Percentiles rank a stretch among this genome's conserved stretches.
Evolutionary conservation across 1,140 invertebrate species (phyloP).

Genomic region (Pogonus chalceus): DNA sequence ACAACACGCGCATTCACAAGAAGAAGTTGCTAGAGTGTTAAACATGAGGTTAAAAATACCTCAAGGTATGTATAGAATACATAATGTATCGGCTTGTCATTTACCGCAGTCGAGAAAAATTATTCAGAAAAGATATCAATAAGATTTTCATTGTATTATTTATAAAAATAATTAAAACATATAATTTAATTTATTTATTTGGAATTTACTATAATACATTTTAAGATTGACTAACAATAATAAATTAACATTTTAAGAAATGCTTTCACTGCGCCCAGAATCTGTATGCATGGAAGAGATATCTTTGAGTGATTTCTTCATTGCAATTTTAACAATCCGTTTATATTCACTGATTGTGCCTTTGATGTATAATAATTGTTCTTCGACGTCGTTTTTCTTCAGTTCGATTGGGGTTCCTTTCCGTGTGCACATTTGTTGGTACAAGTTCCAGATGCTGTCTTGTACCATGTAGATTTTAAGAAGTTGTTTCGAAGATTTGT

Average conservation of each 20-base stretch:
- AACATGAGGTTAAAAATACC: slow-evolving; percentile 28
- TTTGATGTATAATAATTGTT: slow-evolving; percentile 34
- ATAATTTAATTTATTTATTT: no score
- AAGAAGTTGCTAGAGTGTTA: slow-evolving; percentile 35
- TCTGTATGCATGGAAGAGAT: no score
- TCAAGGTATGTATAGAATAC: slow-evolving; percentile 36
- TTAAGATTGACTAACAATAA: no score
- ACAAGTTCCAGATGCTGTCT: slow-evolving; percentile 36
- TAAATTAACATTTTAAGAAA: no score
- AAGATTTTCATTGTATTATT: no score
- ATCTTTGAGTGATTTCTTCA: no score
- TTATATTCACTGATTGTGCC: slow-evolving; percentile 31
- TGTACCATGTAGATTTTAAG: slow-evolving; percentile 22
- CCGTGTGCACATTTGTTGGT: slow-evolving; percentile 34
- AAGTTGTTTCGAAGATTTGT: slow-evolving; percentile 27
- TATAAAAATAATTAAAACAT: no score
- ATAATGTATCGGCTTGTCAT: slow-evolving; percentile 43
- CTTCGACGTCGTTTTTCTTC: slow-evolving; percentile 29
- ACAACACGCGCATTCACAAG: slow-evolving; percentile 33
- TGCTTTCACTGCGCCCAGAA: no score
- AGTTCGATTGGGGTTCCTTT: slow-evolving; percentile 23
- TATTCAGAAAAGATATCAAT: slow-evolving; percentile 43
- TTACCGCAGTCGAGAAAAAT: slow-evolving; percentile 42
- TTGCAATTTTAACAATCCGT: slow-evolving; percentile 20
- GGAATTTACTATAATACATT: no score